A percentile compares a stretch with the other conserved stretches of the same genome.
These are phyloP conservation scores for Brachyptera putata DNA, from an alignment of 2,888 invertebrate species.

Conservation along the genomic window DNA sequence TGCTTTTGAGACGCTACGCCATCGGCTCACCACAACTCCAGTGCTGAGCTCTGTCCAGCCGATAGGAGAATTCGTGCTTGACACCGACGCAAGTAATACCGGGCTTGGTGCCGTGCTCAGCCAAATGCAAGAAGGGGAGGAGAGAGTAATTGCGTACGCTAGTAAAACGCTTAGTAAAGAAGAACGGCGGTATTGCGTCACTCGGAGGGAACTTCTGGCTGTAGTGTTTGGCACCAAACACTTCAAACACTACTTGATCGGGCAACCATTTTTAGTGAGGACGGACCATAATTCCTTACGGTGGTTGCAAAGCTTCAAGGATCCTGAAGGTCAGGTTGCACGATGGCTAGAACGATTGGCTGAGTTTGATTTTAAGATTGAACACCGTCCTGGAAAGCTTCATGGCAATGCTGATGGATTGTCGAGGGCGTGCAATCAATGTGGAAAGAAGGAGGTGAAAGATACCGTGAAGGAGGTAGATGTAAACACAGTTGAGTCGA, in stretches of 20 bases:
- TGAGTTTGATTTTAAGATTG: not conserved
- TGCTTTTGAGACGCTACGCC: not conserved
- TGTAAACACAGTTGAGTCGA: too few species aligned
- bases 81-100: constrained; percentile 25
- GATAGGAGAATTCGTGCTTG: not conserved
- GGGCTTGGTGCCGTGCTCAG: constrained; percentile 28
- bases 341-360: not conserved
- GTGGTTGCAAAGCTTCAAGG: constrained; percentile 18
- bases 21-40: not conserved
- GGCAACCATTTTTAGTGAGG: constrained; percentile 25
- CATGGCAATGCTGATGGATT: not conserved
- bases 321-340: not conserved
- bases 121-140: constrained; percentile 9
- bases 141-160: constrained; percentile 26
- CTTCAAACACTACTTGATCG: constrained; percentile 28
- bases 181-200: constrained; percentile 16
- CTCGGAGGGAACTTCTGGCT: constrained; percentile 27
- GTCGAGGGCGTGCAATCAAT: not conserved
- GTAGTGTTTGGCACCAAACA: constrained; percentile 19
- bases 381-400: not conserved
- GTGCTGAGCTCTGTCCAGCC: not conserved
- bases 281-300: constrained; percentile 21
- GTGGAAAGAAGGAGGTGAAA: too few species aligned
- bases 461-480: too few species aligned
- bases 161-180: constrained; percentile 8